Evolutionary conservation across 2,797 vertebrate genomes (phyloP).

Genomic region (Pangasius krempfi): DNA sequence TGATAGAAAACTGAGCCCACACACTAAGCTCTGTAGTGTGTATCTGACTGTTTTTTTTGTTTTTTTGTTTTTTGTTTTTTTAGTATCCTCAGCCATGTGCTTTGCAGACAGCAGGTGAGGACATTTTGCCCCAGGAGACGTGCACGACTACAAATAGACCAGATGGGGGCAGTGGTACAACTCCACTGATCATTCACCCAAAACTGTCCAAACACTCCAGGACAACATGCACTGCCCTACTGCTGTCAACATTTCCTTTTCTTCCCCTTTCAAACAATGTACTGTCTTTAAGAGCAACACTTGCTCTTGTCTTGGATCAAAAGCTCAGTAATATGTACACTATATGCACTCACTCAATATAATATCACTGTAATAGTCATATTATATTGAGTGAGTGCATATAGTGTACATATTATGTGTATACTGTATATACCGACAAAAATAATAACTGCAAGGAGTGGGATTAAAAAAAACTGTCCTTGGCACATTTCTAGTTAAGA

Average conservation of each 20-base stretch:
- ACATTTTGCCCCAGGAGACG: slow-evolving; percentile 12
- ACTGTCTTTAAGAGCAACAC: neutral
- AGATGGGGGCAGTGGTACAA: slow-evolving; percentile 52
- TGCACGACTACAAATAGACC: slow-evolving; percentile 9
- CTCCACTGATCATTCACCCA: slow-evolving; percentile 27
- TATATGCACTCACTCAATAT: too few relatives aligned
- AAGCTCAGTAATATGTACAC: too few relatives aligned
- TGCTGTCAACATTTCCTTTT: slow-evolving; percentile 8
- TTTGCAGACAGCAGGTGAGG: slow-evolving; percentile 18
- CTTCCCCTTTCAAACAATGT: neutral
- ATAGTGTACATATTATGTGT: neutral
- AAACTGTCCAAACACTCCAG: neutral
- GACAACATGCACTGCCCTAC: neutral
- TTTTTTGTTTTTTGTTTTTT: neutral
- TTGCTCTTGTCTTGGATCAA: neutral
- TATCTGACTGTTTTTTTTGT: too few relatives aligned
- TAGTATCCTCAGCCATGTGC: neutral
- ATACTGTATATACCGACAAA: neutral
- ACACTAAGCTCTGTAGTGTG: neutral
- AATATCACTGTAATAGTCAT: too few relatives aligned
- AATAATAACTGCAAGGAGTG: neutral
- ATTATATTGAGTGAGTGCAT: neutral
- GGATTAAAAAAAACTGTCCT: neutral
- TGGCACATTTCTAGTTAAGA: neutral
- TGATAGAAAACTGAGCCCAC: neutral